Base-by-base conservation (phyloP, 2,113 vertebrate genomes). In the Maccullochella peelii region DNA sequence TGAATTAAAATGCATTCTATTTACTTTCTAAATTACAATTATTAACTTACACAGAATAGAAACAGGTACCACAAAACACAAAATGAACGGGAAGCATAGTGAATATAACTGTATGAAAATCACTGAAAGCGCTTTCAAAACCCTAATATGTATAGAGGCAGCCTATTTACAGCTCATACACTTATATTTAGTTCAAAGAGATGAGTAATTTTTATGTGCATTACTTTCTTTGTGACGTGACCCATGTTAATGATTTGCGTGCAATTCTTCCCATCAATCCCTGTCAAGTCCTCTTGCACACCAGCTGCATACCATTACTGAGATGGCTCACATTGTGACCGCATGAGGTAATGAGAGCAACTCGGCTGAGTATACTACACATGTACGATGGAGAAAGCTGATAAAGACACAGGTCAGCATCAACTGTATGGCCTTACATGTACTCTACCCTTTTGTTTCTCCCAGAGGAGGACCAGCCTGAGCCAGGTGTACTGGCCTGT, bases 341-440 rank as follows among this genome's bases (percentile, higher is more conserved):
- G 57, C 92, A 94, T 96, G 95, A 96, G 92, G 90, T 94, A 95
- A 95, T 94, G 91, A 93, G 91, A 92, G 86, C 86, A 84, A 69
- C 91, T 88, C 80, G 76, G 89, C 72, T 79, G 84, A 86, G 86
- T 83, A 59, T 80, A 93, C 87, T 87, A 86, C 91, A 92, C 82
- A 67, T 91, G 92, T 85, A 65, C 85, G 77, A 83, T 81, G 83
- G 75, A 83, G 88, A 79, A 78, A 36, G 74, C 61, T 79, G 77
- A 79, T 80, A 70, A 82, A 91, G 66, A 82, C 79, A 59, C 67
- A 63, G 74, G 78, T 83, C 80, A 84, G 86, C 86, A 77, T 85
- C 63, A 79, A 73, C 67, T 36, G 47, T 62, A 68, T 52, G 40
- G 52, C 42, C 66, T n/a, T 57, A 74, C 83, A 81, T 71, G 65